phyloP scores from a whole-genome alignment of 1,140 invertebrate genomes.

The Sycobia sp. region DNA sequence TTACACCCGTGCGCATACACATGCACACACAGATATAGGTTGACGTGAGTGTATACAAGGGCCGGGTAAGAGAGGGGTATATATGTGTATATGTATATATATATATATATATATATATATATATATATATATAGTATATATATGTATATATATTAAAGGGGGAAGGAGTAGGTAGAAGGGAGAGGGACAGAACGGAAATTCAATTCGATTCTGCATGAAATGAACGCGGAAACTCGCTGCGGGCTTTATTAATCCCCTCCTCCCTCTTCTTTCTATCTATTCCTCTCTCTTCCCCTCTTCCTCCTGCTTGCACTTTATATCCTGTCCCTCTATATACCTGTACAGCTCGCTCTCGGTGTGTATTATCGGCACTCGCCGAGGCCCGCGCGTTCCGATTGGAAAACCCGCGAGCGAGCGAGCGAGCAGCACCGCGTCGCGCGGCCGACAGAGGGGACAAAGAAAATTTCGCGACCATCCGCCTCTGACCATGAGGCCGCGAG shows the following conservation, averaged over 20 bases:
- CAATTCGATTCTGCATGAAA: conserved; percentile 57
- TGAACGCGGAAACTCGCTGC: conserved; percentile 49
- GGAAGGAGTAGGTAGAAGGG: no score
- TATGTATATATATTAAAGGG: no score
- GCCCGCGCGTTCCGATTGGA: conserved; percentile 47
- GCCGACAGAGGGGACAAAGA: conserved; percentile 14
- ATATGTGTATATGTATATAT: no score
- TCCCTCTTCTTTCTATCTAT: not conserved
- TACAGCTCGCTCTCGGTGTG: not conserved
- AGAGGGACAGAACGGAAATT: no score
- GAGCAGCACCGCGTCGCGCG: not conserved
- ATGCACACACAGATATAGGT: no score
- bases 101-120: conserved; percentile 40
- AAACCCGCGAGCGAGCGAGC: conserved; percentile 41
- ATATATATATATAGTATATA: no score
- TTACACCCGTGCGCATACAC: conserved; percentile 23
- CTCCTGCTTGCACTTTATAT: no score
- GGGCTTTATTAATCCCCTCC: conserved; percentile 53
- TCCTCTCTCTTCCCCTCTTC: not conserved
- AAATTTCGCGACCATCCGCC: conserved; percentile 18
- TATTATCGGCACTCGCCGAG: not conserved
- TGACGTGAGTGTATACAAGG: no score
- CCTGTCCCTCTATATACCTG: not conserved
- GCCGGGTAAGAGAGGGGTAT: no score
- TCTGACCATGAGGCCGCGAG: no score